These are phyloP conservation scores for Sebastes miniatus DNA, from an alignment of 2,797 vertebrate genomes.

Conservation along the genomic window DNA sequence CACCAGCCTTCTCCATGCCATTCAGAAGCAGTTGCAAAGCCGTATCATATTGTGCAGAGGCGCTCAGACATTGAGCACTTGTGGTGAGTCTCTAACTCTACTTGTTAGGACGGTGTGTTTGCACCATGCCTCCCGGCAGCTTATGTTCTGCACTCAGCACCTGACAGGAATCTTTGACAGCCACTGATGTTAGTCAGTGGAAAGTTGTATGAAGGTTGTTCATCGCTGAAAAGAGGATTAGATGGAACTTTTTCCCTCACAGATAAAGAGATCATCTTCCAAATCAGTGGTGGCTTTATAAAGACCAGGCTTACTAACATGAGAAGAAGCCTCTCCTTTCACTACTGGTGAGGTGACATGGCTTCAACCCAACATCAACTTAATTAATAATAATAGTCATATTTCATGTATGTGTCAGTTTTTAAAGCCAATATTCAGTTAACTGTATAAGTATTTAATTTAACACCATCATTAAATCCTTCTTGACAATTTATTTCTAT, in stretches of 20 bases:
- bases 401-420: neutral
- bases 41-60: neutral
- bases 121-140: neutral
- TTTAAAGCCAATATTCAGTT: neutral
- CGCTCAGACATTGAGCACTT: slow-evolving; percentile 10
- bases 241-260: slow-evolving; percentile 2
- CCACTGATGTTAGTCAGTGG: slow-evolving; percentile 7
- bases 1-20: neutral
- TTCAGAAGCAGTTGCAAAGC: slow-evolving; percentile 11
- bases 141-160: slow-evolving; percentile 22
- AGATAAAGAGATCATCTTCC: slow-evolving; percentile 21
- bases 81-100: neutral
- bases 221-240: neutral
- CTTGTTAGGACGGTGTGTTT: slow-evolving; percentile 2
- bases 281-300: neutral
- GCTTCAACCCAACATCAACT: neutral
- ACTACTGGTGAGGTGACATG: neutral
- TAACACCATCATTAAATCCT: neutral
- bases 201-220: slow-evolving; percentile 33
- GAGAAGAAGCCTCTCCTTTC: neutral
- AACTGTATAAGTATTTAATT: neutral
- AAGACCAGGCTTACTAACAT: neutral
- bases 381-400: neutral
- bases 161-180: slow-evolving; percentile 39
- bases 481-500: neutral